Percentiles rank a stretch among this genome's conserved stretches.
phyloP scores from a whole-genome alignment of 2,113 vertebrate species.

The Daboia siamensis region DNA sequence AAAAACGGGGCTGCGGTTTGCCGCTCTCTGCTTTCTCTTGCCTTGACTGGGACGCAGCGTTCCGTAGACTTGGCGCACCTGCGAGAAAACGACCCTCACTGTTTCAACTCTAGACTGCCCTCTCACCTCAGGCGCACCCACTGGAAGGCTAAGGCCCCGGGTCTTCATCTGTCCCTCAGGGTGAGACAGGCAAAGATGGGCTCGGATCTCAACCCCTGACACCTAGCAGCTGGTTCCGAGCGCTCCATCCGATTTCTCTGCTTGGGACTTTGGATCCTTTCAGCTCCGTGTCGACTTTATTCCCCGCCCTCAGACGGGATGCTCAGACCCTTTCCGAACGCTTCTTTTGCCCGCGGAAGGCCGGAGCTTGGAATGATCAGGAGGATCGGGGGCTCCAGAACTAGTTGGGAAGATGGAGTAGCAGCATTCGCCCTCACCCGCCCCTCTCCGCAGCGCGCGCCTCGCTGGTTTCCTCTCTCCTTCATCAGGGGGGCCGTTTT shows the following conservation, averaged over 20 bases:
- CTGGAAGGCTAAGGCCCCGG: not conserved
- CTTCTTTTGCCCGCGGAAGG: not conserved
- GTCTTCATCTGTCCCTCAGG: not conserved
- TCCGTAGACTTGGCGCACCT: not conserved
- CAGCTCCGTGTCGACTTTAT: not conserved
- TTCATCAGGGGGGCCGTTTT: not conserved
- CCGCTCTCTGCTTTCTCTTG: not conserved
- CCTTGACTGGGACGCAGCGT: not conserved
- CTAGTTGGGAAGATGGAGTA: not conserved
- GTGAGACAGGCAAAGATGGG: not conserved
- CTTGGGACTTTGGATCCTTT: not conserved
- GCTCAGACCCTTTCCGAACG: not conserved
- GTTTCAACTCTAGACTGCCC: not conserved
- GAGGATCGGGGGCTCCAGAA: not conserved
- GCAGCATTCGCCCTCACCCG: not conserved
- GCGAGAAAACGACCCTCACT: not conserved
- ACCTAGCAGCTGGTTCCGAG: not conserved
- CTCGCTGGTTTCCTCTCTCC: too few relatives aligned
- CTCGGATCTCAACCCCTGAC: not conserved
- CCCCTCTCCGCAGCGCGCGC: not conserved
- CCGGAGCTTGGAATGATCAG: not conserved
- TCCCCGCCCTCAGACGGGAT: not conserved
- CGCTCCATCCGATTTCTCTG: not conserved
- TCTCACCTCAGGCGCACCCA: not conserved
- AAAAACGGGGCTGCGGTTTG: not conserved